A percentile compares a stretch with the other conserved stretches of the same genome.
phyloP scores from a whole-genome alignment of 2,888 invertebrate genomes.

The Cynaeus angustus region DNA sequence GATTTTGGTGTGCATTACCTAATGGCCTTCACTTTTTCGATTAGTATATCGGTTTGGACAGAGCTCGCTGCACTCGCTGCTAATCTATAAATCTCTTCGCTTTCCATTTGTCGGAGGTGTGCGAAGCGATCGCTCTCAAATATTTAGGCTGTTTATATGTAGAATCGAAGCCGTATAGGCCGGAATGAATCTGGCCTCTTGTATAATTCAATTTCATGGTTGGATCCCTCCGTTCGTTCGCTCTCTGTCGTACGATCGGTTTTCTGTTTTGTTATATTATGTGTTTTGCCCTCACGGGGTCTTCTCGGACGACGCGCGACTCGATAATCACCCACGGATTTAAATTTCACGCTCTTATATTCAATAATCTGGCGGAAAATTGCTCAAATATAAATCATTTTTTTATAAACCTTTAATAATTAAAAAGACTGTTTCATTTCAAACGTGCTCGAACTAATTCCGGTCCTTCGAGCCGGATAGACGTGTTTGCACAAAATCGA shows the following conservation, averaged over 20 bases:
- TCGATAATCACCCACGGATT: slow-evolving; percentile 65
- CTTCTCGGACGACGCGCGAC: slow-evolving; percentile 50
- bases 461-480: neutral
- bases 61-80: slow-evolving; percentile 1
- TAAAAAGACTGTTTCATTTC: too few relatives aligned
- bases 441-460: too few relatives aligned
- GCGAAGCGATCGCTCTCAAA: slow-evolving; percentile 20
- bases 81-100: slow-evolving; percentile 24
- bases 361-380: slow-evolving; percentile 69
- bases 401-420: too few relatives aligned
- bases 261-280: slow-evolving; percentile 36
- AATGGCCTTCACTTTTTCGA: slow-evolving; percentile 41
- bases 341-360: slow-evolving; percentile 68
- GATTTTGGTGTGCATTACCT: slow-evolving; percentile 52
- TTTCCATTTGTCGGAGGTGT: slow-evolving; percentile 16
- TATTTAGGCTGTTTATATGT: slow-evolving; percentile 62
- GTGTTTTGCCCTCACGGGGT: slow-evolving; percentile 58
- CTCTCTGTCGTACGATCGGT: slow-evolving; percentile 62
- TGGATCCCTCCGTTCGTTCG: slow-evolving; percentile 67
- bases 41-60: neutral
- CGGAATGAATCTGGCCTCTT: slow-evolving; percentile 66
- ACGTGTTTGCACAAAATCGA: too few relatives aligned
- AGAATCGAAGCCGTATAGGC: slow-evolving; percentile 57
- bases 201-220: slow-evolving; percentile 73
- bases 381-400: slow-evolving; percentile 60